Conservation (phyloP, 2,113 vertebrate genomes). For the Casuarius casuarius region DNA sequence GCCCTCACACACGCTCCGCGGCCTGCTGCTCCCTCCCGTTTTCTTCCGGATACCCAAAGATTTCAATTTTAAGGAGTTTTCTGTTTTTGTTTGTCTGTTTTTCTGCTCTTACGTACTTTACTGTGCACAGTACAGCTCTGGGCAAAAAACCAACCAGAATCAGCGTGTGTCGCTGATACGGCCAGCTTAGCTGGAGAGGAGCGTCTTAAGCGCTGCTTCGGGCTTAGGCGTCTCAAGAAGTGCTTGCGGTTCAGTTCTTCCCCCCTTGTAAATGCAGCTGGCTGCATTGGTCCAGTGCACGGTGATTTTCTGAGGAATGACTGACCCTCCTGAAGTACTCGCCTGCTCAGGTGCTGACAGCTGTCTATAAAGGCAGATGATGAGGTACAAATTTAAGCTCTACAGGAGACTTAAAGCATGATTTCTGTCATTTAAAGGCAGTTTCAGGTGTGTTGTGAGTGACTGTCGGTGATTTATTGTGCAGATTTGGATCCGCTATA, state of each 20-base stretch:
- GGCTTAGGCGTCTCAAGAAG: not conserved
- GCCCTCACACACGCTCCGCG: not conserved
- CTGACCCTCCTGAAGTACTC: fast-evolving
- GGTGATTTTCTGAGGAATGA: not conserved
- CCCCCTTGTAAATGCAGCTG: not conserved
- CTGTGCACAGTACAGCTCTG: not conserved
- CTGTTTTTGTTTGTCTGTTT: no score
- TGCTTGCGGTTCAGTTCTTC: not conserved
- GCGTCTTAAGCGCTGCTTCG: fast-evolving
- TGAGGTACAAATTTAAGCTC: not conserved
- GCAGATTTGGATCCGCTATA: not conserved
- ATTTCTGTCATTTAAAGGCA: not conserved
- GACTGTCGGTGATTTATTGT: not conserved
- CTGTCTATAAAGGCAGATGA: not conserved
- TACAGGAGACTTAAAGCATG: not conserved
- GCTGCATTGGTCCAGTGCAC: not conserved
- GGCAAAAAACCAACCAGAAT: not conserved
- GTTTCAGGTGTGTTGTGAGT: not conserved
- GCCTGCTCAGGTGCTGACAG: fast-evolving
- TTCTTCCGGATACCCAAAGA: not conserved
- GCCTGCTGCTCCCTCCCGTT: not conserved
- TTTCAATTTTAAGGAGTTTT: not conserved
- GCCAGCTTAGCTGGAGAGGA: fast-evolving
- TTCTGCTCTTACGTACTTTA: fast-evolving
- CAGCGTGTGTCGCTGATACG: not conserved